Conservation (phyloP, 2,113 vertebrate species). For the Antechinus stuartii region DNA sequence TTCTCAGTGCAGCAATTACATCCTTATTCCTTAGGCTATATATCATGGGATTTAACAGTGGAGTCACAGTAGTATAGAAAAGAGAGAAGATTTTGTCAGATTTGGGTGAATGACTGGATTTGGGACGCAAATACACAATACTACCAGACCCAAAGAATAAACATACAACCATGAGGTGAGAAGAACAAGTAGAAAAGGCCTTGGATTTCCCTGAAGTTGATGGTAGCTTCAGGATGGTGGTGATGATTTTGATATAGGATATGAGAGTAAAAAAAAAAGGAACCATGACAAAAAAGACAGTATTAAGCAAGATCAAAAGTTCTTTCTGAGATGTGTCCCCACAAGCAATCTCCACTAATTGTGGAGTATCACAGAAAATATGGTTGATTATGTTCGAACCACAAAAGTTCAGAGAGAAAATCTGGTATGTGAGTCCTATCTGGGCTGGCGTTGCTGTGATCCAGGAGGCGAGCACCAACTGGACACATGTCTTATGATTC, state of each 20-base stretch:
- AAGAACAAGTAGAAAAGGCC: conserved; percentile 65
- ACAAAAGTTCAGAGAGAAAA: conserved; percentile 66
- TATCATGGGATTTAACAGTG: conserved; percentile 70
- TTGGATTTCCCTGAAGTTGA: conserved; percentile 42
- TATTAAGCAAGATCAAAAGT: conserved; percentile 25
- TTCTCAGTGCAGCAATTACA: conserved; percentile 48
- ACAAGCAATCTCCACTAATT: conserved; percentile 65
- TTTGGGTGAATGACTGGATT: conserved; percentile 44
- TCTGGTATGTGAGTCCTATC: conserved; percentile 43
- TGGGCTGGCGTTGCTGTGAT: conserved; percentile 35
- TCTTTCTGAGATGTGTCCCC: conserved; percentile 22
- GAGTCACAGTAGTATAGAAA: conserved; percentile 68
- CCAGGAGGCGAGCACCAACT: conserved; percentile 54
- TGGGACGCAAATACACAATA: conserved; percentile 60
- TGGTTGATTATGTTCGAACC: conserved; percentile 65
- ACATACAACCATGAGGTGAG: conserved; percentile 56
- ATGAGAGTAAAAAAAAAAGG: conserved; percentile 54
- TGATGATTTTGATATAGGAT: conserved; percentile 62
- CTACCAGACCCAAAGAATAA: conserved; percentile 66
- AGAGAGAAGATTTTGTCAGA: conserved; percentile 57
- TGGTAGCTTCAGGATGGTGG: conserved; percentile 22
- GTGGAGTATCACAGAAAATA: conserved; percentile 70
- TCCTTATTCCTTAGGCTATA: conserved; percentile 66
- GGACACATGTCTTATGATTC: conserved; percentile 27
- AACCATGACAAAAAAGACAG: not conserved